Base-by-base conservation (phyloP, 2,113 vertebrate species). In the Alexandromys fortis region DNA sequence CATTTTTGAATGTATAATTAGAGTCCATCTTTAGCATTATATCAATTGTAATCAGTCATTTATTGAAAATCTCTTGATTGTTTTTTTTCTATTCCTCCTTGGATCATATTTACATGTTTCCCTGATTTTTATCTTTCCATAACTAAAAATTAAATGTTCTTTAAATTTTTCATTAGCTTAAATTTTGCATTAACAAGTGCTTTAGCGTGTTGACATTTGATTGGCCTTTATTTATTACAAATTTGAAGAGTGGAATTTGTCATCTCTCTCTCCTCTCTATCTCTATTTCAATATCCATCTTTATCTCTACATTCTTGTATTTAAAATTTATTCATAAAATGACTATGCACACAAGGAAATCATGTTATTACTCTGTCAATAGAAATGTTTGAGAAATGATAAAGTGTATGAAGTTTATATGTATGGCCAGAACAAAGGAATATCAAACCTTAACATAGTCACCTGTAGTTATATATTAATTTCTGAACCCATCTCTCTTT, bases 1-100 rank as follows among this genome's bases (percentile, higher is more conserved):
- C 91, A 82, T 76, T 16, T 77, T 17, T 8, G 47, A 2, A 4
- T 33, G 3, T 7, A 67, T 92, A 92, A 91, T 45, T 86, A 14
- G 11, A 76, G 70, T 52, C 5, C 85, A 35, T 70, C 5, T 14
- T 58, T 79, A 72, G 33, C 5, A 47, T 35, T 38, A 5, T 55
- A 10, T 76, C 76, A 77, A 89, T 81, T 89, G 38, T 82, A 76
- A 21, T 79, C 42, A 92, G 92, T 52, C 19, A n/a, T 3, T 68
- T 38, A 11, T 67, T 16, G 5, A 65, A 65, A 85, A 30, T 45
- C 38, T 30, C 24, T 85, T 45, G 58, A 9, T 30, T n/a, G n/a
- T n/a, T 52, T 55, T 5, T 55, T 58, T 26, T 42, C 9, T 12
- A 33, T 86, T 47, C 7, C 0, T n/a, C 5, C 58, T 47, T 33